Evolutionary conservation across 2,888 invertebrate genomes (phyloP), one percentile per base, ranked within the genome.

Genomic region (Seira ritae): DNA sequence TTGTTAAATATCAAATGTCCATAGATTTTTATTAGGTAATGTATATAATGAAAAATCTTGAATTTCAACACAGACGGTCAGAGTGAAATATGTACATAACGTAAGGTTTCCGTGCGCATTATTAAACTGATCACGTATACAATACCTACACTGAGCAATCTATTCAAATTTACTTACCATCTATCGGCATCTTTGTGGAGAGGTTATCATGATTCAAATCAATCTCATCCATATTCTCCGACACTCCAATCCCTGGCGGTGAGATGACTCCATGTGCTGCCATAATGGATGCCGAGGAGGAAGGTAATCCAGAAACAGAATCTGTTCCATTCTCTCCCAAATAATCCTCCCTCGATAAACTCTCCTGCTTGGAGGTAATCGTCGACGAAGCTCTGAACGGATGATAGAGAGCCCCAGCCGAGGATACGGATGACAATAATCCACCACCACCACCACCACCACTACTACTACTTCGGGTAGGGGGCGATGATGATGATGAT

Each of bases 211-310:
- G 15, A 19, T 8, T 71, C 37, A 62, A 17, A 46, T 78, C 71
- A 42, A 77, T 77, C 20, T 78, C 78, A 66, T 78, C 78, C 46
- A 78, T 23, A 24, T 55, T 66, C 12, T 65, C 71, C 23, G 17
- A 20, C 2, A 1, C 46, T 12, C 31, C 31, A 31, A 31, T 8
- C 37, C 69, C 24, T 31, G 3, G 23, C 31, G 31, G 8, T 31
- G 69, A 31, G 22, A 62, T 22, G 15, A 20, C 69, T 15, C 69
- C 70, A 1, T 60, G 37, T 2, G 55, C n/a, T 15, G 55, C n/a
- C 55, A 55, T 55, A 15, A 66, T 37, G 12, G 78, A 78, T 2
- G 46, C 71, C 0, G 78, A 78, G 12, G 78, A 78, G 20, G 77
- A 77, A 55, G 68, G 50, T 78, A 55, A 55, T 12, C n/a, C 6